Base-by-base conservation (phyloP, 2,888 invertebrate genomes). In the Macrophya annulata region DNA sequence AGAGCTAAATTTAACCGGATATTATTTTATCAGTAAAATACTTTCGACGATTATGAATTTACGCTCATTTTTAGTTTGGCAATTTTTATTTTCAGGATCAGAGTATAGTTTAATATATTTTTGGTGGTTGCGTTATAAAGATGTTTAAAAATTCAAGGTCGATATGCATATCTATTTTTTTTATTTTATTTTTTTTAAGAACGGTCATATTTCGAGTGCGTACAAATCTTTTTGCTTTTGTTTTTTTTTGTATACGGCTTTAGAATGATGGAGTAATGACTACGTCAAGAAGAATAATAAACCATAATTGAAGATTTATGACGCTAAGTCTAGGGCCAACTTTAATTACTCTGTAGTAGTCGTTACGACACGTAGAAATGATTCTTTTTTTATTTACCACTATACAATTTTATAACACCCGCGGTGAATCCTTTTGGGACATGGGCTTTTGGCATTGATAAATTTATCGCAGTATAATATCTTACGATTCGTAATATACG, bases 261-360 rank as follows among this genome's bases (percentile, higher is more conserved):
- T 21, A 1, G 17, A 76, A n/a, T 4, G 76, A 76, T 43, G 15
- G 76, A 45, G 45, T 76, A 76, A 76, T 76, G 48, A 45, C 48
- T 25, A 31, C 48, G 21, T 43, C 48, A 21, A 72, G 17, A 43
- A 72, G 25, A 43, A 76, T 45, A 21, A 25, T 25, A n/a, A 25
- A 45, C 12, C 45, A 12, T 45, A 76, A 76, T 48, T 45, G 76
- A 76, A 76, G 76, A 76, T 76, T 76, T 45, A 76, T 76, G 40
- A 43, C 21, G 43, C 76, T 25, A 10, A 17, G 25, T 15, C 43
- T 43, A 25, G 25, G 31, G 48, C 48, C 48, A 25, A 25, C 25
- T 45, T 12, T 21, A 76, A 17, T 25, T 45, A 48, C 48, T 25
- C 40, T 9, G 10, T 25, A 4, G 43, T 43, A 15, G 10, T 12